phyloP scores from a whole-genome alignment of 2,888 invertebrate genomes.

The Ectemnius continuus region DNA sequence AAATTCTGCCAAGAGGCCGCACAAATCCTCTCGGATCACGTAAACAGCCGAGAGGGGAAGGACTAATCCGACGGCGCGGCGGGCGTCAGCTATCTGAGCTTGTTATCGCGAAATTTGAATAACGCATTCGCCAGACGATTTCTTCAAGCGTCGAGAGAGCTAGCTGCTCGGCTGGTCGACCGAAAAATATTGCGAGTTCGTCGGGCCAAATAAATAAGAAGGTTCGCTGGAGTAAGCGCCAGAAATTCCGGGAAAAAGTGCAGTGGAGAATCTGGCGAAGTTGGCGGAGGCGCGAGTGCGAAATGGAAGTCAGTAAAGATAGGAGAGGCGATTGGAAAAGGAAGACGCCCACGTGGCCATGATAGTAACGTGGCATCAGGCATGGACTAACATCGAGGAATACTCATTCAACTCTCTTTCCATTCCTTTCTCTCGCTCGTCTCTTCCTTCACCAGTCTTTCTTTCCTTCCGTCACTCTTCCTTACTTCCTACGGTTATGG shows the following conservation, averaged over 20 bases:
- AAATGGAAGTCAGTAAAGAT: conserved; percentile 52
- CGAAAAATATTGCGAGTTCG: not conserved
- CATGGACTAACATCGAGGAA: conserved; percentile 17
- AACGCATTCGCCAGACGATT: conserved; percentile 13
- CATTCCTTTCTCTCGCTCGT: too few relatives aligned
- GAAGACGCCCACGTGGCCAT: conserved; percentile 50
- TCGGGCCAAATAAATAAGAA: conserved; percentile 36
- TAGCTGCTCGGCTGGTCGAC: too few relatives aligned
- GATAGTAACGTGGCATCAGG: conserved; percentile 34
- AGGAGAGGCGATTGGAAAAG: conserved; percentile 42
- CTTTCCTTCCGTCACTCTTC: conserved; percentile 6
- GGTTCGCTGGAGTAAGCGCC: conserved; percentile 12
- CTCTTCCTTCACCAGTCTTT: not conserved
- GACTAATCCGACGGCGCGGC: conserved; percentile 12
- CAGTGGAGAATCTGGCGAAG: conserved; percentile 6
- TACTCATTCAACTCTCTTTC: conserved; percentile 36
- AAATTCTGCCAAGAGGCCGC: not conserved
- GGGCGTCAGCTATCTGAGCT: conserved; percentile 14
- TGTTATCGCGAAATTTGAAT: conserved; percentile 39
- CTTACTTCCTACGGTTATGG: conserved; percentile 1
- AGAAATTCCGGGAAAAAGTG: conserved; percentile 13
- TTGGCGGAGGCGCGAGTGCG: conserved; percentile 15
- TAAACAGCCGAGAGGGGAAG: conserved; percentile 19
- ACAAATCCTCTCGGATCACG: conserved; percentile 6
- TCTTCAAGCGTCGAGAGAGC: conserved; percentile 23